Conservation (phyloP, 2,113 vertebrate genomes). For the Pelvicachromis taeniatus region DNA sequence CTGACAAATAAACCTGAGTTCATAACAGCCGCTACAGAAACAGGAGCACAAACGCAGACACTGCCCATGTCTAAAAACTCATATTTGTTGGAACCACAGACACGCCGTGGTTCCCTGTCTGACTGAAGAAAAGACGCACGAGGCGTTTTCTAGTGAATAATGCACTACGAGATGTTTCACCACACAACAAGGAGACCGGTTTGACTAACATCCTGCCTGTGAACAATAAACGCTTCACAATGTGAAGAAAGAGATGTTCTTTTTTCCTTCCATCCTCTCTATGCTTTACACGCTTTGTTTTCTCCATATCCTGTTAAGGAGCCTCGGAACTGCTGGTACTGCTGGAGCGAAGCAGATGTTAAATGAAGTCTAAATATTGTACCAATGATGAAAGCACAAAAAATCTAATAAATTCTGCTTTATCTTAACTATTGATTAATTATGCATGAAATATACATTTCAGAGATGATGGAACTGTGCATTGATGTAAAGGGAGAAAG, state of each 20-base stretch:
- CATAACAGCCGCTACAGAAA: not conserved
- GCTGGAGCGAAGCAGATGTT: not conserved
- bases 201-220: conserved; percentile 16
- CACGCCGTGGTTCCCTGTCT: not conserved
- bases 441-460: not conserved
- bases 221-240: not conserved
- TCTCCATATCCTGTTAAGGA: not conserved
- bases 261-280: not conserved
- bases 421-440: not conserved
- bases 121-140: not conserved
- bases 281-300: not conserved
- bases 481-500: not conserved
- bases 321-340: not conserved
- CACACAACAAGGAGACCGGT: not conserved
- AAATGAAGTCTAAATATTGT: not conserved
- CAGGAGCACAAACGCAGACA: not conserved
- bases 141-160: not conserved
- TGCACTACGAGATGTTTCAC: not conserved
- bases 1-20: conserved; percentile 38
- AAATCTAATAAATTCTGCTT: not conserved
- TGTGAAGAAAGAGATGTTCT: conserved; percentile 15
- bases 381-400: not conserved
- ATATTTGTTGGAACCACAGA: not conserved
- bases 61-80: not conserved
- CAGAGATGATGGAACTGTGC: not conserved